These are phyloP conservation scores for Drosophila guanche DNA, from an alignment of 1,140 invertebrate species.

Conservation along the genomic window DNA sequence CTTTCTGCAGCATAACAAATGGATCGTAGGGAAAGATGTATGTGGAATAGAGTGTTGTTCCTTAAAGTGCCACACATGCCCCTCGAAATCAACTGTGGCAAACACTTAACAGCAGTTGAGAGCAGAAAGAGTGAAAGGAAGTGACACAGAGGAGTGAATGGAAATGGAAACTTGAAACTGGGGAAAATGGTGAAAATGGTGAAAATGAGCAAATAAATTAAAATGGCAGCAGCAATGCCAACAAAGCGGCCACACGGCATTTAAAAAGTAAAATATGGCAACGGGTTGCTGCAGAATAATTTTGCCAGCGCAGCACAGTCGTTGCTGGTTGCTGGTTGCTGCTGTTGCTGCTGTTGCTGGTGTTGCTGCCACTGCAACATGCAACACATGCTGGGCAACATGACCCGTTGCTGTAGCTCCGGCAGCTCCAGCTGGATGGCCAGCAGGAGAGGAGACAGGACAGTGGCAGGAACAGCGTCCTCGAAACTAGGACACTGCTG, in stretches of 20 bases:
- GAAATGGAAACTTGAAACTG: conserved; percentile 38
- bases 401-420: conserved; percentile 48
- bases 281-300: conserved; percentile 74
- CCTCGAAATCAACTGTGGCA: conserved; percentile 37
- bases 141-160: not conserved
- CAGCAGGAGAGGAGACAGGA: conserved; percentile 27
- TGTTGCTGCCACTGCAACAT: conserved; percentile 53
- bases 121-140: conserved; percentile 4
- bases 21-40: no score
- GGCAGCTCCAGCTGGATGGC: conserved; percentile 49
- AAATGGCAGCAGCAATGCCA: conserved; percentile 52
- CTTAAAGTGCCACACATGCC: conserved; percentile 17
- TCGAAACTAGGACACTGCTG: conserved; percentile 63
- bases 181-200: conserved; percentile 42
- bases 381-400: conserved; percentile 80
- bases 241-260: conserved; percentile 62
- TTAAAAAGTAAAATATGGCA: conserved; percentile 81
- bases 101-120: conserved; percentile 6
- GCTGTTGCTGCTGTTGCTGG: conserved; percentile 5
- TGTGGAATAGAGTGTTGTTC: not conserved
- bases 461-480: conserved; percentile 17
- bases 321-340: conserved; percentile 8
- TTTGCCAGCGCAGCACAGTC: conserved; percentile 66
- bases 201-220: conserved; percentile 82
- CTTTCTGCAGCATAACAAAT: not conserved